Base-by-base conservation (phyloP, 2,113 vertebrate genomes). In the Dipodomys stephensi region DNA sequence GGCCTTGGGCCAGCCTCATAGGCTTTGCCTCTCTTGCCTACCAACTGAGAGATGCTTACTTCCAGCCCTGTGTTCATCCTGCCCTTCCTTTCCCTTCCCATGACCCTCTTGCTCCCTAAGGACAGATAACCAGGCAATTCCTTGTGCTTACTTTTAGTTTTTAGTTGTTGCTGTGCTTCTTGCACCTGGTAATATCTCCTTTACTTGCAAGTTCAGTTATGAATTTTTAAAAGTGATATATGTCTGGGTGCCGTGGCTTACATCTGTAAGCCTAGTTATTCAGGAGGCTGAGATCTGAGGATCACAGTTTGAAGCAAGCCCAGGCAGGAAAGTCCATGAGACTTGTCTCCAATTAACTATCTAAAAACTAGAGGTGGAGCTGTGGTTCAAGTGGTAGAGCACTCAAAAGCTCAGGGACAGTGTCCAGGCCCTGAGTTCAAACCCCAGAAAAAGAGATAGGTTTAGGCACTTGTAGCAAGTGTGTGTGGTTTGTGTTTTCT, bases 141-240 rank as follows among this genome's bases (percentile, higher is more conserved):
- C 10, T 39, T 79, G 4, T 44, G 30, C 60, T 94, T 90, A 18
- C 18, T 78, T 94, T 69, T 77, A 28, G n/a, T 35, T 84, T 95
- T 94, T n/a, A 30, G 67, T 73, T 90, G 30, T 39, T 89, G 64
- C 69, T 92, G 91, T 71, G 23, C 88, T 64, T 83, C 44, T 64
- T 79, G 69, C 32, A 76, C 44, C 44, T 69, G 25, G 27, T 22
- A 18, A 80, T 67, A 76, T 64, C 62, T 18, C 32, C 20, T 71
- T 80, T 86, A 49, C 57, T 13, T 86, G 79, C 30, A 92, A 87
- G 69, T 25, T 92, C 46, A 83, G 13, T 6, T 80, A 35, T 83
- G 39, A 90, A 32, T 86, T 39, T 39, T 32, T 2, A 95, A 82
- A 18, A 69, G 22, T 32, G 4, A 0, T 46, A 53, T 16, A 18